Conservation (phyloP, 37 sponge, comb jelly and placozoan species). For the Haliclona indistincta region DNA sequence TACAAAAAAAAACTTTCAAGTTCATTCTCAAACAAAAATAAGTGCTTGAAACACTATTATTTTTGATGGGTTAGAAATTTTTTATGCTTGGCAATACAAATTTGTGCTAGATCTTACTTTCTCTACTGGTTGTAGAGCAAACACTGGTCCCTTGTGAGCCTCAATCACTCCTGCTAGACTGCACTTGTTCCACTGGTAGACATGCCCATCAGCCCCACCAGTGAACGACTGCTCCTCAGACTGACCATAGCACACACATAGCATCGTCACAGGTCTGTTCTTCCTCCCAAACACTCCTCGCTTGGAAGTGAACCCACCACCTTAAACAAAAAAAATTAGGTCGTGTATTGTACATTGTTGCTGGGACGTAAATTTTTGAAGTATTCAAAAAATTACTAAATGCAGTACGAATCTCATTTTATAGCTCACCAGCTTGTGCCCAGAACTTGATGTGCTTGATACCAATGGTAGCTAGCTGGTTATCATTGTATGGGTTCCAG, state of each 20-base stretch:
- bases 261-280: conserved; percentile 77
- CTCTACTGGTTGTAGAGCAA: conserved; percentile 77
- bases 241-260: conserved; percentile 78
- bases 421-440: conserved; percentile 62
- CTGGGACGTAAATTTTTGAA: neutral
- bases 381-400: conserved; percentile 2
- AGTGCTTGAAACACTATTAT: neutral
- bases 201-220: conserved; percentile 81
- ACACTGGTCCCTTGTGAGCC: conserved; percentile 86
- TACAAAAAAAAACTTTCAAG: neutral
- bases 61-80: neutral
- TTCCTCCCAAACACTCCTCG: conserved; percentile 87
- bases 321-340: conserved; percentile 22
- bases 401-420: neutral
- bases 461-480: conserved; percentile 89
- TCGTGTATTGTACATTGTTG: neutral
- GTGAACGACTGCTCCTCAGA: conserved; percentile 32
- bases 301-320: conserved; percentile 91
- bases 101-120: conserved; percentile 62
- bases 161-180: conserved; percentile 36
- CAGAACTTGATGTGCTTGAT: conserved; percentile 97
- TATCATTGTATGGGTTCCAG: conserved; percentile 75
- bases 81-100: neutral
- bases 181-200: conserved; percentile 83
- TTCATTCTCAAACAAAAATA: neutral